Evolutionary conservation across 2,113 vertebrate species (phyloP), one percentile per base, ranked within the genome.

Genomic region (Carassius gibelio): DNA sequence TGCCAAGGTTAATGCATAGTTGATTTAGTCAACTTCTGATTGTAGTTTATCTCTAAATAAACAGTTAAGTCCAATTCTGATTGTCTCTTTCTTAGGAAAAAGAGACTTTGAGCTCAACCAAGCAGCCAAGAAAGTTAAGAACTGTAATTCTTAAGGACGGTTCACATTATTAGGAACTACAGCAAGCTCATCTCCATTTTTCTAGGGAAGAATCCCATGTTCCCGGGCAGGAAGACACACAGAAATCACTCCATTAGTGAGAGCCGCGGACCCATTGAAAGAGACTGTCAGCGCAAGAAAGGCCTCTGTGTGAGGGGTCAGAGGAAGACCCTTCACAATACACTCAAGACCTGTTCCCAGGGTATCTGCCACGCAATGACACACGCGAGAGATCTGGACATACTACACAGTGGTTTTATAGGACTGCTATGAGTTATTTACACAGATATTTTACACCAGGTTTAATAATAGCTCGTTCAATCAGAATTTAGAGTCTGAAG

Each of bases 181-280:
- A 21, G 34, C 76, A 78, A 61, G 36, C 13, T 17, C 55, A 61
- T 78, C 19, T 77, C 68, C 50, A 34, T 17, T 66, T 66, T 26
- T 74, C n/a, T 9, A 81, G 45, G 45, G 57, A 80, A 71, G 64
- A 87, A 66, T 80, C 42, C 3, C 21, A 66, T 55, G 84, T 75
- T 81, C 75, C 64, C 23, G 9, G 57, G 59, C 68, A 83, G 69
- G 64, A 84, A 30, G 71, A 62, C 45, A 66, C 42, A 48, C 26
- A 79, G 55, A 81, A 52, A 52, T 64, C 61, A 2, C n/a, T 52
- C 19, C 80, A 86, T 87, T 85, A 87, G 62, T 68, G 48, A 85
- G 59, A 81, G 80, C 45, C 79, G 38, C 82, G 14, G 50, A 66
- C 74, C 66, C 42, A 26, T 59, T 84, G 52, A 88, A 84, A 82